A percentile compares a stretch with the other conserved stretches of the same genome.
Conservation (phyloP, 1,140 invertebrate genomes). For the Drosophila malerkotliana region DNA sequence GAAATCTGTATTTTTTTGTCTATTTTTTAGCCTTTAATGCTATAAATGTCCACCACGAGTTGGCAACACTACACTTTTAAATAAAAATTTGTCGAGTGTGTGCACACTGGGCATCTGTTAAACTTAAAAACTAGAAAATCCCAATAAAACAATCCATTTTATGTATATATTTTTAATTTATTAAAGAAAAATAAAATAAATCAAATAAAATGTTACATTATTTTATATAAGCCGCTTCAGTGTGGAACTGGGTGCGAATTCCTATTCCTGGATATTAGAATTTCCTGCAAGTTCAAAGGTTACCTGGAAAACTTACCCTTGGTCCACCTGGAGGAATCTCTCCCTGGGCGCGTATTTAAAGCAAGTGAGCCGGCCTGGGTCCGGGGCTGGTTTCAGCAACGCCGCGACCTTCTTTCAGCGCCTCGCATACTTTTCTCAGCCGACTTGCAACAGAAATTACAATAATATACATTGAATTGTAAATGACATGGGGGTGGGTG, state of each 20-base stretch:
- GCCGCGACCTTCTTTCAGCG: constrained; percentile 62
- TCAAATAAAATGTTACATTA: constrained; percentile 4
- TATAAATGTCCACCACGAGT: too few relatives aligned
- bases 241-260: background rate
- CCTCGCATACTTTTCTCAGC: constrained; percentile 73
- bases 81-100: background rate
- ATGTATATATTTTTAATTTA: background rate
- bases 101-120: background rate
- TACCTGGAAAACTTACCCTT: constrained; percentile 54
- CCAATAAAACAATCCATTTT: background rate
- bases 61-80: too few relatives aligned
- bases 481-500: constrained; percentile 31
- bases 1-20: too few relatives aligned
- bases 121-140: background rate
- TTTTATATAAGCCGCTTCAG: background rate
- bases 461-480: constrained; percentile 66
- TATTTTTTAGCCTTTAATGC: too few relatives aligned
- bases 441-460: constrained; percentile 78
- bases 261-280: background rate
- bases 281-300: constrained; percentile 51
- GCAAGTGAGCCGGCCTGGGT: constrained; percentile 20
- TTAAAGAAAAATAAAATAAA: constrained; percentile 2
- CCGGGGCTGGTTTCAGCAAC: constrained; percentile 59
- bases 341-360: constrained; percentile 14
- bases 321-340: background rate